Evolutionary conservation across 2,888 invertebrate species (phyloP).

Genomic region (Bembecia ichneumoniformis): DNA sequence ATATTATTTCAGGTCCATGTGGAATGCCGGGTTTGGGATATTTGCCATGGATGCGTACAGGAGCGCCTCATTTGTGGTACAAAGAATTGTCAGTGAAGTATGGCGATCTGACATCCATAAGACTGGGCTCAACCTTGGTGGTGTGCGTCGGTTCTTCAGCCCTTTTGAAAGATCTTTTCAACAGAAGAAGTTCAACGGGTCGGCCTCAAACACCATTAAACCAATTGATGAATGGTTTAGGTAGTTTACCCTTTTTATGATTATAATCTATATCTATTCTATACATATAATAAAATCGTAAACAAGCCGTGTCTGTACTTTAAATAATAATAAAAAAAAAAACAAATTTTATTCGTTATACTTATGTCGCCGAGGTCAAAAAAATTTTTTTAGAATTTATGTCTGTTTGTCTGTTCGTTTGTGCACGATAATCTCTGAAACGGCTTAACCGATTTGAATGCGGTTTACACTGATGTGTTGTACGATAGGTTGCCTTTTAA

Average conservation of each 20-base stretch:
- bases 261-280: too few relatives aligned
- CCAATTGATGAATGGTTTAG: slow-evolving; percentile 83
- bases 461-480: too few relatives aligned
- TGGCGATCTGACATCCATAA: slow-evolving; percentile 81
- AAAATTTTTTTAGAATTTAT: too few relatives aligned
- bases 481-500: too few relatives aligned
- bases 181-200: slow-evolving; percentile 83
- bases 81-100: slow-evolving; percentile 79
- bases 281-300: too few relatives aligned
- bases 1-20: slow-evolving; percentile 78
- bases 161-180: slow-evolving; percentile 82
- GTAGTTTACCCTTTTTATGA: slow-evolving; percentile 58
- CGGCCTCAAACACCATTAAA: slow-evolving; percentile 85
- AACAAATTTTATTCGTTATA: too few relatives aligned
- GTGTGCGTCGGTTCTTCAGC: slow-evolving; percentile 85
- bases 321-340: too few relatives aligned
- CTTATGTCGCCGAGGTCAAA: too few relatives aligned
- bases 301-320: too few relatives aligned
- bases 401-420: too few relatives aligned
- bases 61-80: slow-evolving; percentile 82
- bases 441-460: too few relatives aligned
- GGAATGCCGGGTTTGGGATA: slow-evolving; percentile 85
- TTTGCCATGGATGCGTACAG: slow-evolving; percentile 78
- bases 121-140: slow-evolving; percentile 80
- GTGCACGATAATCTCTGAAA: too few relatives aligned